Evolutionary conservation across 23 tunicate species (phyloP).

Genomic region (Trididemnum miniatum): DNA sequence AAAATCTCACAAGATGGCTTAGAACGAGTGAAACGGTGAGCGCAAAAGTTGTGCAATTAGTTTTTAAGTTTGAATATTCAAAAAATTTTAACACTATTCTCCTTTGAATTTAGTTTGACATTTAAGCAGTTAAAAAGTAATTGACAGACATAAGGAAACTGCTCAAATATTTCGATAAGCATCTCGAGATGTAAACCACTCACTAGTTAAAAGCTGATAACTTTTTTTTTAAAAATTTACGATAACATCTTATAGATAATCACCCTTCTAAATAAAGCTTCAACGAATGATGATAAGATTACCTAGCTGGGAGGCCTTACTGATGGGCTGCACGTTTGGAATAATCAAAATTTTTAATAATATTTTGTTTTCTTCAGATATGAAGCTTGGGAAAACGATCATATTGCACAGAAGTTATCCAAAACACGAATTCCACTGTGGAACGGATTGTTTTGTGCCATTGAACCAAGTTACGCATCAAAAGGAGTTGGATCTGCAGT

Average conservation of each 20-base stretch:
- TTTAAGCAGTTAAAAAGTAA: too few relatives aligned
- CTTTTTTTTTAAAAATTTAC: too few relatives aligned
- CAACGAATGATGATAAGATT: too few relatives aligned
- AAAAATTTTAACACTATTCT: neutral
- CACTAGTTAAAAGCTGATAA: too few relatives aligned
- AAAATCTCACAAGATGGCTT: constrained; percentile 63
- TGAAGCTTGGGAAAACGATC: constrained; percentile 88
- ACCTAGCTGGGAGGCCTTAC: too few relatives aligned
- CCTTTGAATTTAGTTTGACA: too few relatives aligned
- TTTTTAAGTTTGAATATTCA: neutral
- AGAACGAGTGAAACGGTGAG: constrained; percentile 60
- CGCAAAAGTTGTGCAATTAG: neutral
- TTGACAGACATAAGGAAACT: too few relatives aligned
- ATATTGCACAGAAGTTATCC: constrained; percentile 36
- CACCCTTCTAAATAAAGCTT: too few relatives aligned
- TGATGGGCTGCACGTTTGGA: too few relatives aligned
- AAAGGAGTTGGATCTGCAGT: constrained; percentile 69
- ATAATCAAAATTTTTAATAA: neutral
- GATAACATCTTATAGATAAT: too few relatives aligned
- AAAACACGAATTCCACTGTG: constrained; percentile 69
- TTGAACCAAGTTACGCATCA: constrained; percentile 64
- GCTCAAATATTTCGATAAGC: too few relatives aligned
- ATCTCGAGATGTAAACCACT: too few relatives aligned
- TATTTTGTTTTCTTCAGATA: constrained; percentile 44
- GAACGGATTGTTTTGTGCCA: constrained; percentile 86